These are phyloP conservation scores for Latrodectus geometricus DNA, from an alignment of 1,140 invertebrate species.

Conservation along the genomic window DNA sequence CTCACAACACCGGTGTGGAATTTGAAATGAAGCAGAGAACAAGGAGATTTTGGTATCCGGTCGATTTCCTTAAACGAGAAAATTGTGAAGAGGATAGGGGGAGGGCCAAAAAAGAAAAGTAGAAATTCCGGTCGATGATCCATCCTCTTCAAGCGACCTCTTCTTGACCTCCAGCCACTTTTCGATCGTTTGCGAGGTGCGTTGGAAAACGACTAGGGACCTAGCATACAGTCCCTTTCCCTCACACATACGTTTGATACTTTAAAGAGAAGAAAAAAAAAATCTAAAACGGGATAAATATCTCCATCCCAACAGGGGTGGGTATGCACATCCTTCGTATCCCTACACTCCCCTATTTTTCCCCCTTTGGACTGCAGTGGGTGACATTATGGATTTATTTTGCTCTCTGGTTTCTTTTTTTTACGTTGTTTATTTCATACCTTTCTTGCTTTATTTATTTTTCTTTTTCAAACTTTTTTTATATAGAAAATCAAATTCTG, in stretches of 20 bases:
- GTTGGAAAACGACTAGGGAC: neutral
- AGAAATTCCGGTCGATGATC: slow-evolving; percentile 33
- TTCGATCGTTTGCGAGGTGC: slow-evolving; percentile 30
- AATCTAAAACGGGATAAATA: neutral
- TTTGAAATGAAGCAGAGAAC: neutral
- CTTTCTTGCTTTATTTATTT: too few relatives aligned
- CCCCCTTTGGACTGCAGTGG: too few relatives aligned
- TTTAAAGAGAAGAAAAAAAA: neutral
- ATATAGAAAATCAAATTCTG: too few relatives aligned
- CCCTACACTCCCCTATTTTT: too few relatives aligned
- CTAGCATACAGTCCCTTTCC: neutral
- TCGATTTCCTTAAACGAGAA: slow-evolving; percentile 27
- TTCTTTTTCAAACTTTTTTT: too few relatives aligned
- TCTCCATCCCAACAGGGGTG: neutral
- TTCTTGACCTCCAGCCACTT: slow-evolving; percentile 52
- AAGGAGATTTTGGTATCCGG: slow-evolving; percentile 13
- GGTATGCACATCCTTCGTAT: too few relatives aligned
- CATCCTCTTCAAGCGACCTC: slow-evolving; percentile 28
- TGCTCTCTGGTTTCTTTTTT: too few relatives aligned
- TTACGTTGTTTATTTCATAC: too few relatives aligned
- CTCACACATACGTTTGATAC: neutral
- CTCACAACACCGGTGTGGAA: neutral
- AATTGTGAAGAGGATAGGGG: neutral
- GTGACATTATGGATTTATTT: too few relatives aligned
- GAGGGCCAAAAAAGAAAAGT: neutral